A percentile compares a stretch with the other conserved stretches of the same genome.
Conservation (phyloP, 1,140 invertebrate species). For the Stegodyphus mimosarum region DNA sequence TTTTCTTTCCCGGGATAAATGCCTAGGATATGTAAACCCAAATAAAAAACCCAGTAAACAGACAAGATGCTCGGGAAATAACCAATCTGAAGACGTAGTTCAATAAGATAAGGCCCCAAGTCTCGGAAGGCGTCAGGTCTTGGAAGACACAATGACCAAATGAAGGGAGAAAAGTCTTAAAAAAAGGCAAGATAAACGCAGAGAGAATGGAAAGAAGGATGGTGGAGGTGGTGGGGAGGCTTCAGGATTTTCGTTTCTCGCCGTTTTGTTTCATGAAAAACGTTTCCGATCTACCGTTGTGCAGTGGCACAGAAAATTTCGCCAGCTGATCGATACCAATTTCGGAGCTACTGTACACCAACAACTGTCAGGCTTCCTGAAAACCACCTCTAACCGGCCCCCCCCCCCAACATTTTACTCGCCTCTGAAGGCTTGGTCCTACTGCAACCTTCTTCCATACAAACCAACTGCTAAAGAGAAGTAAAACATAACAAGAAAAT, state of each 20-base stretch:
- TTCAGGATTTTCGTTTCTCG: constrained; percentile 4
- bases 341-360: constrained; percentile 39
- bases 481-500: not conserved
- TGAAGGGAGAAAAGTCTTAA: constrained; percentile 13
- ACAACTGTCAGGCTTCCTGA: constrained; percentile 48
- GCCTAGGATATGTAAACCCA: constrained; percentile 48
- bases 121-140: constrained; percentile 3
- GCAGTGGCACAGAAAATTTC: constrained; percentile 29
- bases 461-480: not conserved
- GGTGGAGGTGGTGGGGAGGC: not conserved
- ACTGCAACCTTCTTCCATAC: not conserved
- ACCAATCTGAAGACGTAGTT: constrained; percentile 11
- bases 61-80: not conserved
- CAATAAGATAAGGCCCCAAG: not conserved
- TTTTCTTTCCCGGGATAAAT: constrained; percentile 44
- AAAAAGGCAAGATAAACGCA: not conserved
- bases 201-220: no score
- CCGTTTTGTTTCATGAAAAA: constrained; percentile 45
- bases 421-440: no score
- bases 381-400: constrained; percentile 41
- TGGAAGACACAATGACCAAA: constrained; percentile 39
- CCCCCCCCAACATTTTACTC: not conserved
- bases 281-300: constrained; percentile 14
- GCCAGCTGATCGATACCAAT: constrained; percentile 54
- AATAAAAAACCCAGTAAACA: constrained; percentile 11